Percentiles rank a stretch among this genome's conserved stretches.
These are phyloP conservation scores for Cyanoramphus novaezelandiae DNA, from an alignment of 2,113 vertebrate species.

Conservation along the genomic window DNA sequence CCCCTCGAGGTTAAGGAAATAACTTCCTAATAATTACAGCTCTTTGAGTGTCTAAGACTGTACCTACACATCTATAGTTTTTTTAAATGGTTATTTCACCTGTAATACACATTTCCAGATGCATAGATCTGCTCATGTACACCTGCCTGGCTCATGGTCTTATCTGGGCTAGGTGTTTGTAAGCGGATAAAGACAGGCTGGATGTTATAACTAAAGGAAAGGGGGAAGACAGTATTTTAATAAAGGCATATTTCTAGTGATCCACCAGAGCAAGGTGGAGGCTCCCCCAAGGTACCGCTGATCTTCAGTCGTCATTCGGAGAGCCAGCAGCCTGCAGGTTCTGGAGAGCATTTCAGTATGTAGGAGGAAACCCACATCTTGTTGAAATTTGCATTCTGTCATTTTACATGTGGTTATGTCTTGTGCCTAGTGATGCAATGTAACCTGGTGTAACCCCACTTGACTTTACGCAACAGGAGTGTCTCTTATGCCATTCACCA, in stretches of 20 bases:
- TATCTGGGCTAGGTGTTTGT: fast-evolving
- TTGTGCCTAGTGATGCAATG: slow-evolving; percentile 48
- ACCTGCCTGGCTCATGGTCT: fast-evolving
- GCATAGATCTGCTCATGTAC: fast-evolving
- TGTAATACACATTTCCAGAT: fast-evolving
- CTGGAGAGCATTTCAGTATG: neutral
- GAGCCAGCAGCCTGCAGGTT: neutral
- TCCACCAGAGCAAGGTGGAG: neutral
- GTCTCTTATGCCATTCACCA: slow-evolving; percentile 22
- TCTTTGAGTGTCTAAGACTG: neutral
- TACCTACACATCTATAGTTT: too few relatives aligned
- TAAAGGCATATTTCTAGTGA: fast-evolving
- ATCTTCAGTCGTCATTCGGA: neutral
- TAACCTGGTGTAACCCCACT: neutral
- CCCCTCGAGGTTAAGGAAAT: neutral
- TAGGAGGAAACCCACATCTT: neutral
- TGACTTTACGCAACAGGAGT: slow-evolving; percentile 2
- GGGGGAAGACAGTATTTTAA: neutral
- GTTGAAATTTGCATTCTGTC: slow-evolving; percentile 39
- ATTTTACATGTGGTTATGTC: slow-evolving; percentile 54
- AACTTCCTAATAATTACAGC: too few relatives aligned
- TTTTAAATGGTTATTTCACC: neutral
- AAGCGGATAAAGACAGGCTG: fast-evolving
- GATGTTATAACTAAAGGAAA: fast-evolving
- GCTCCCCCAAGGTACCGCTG: neutral